Base-by-base conservation (phyloP, 2,113 vertebrate genomes). In the Helogale parvula region DNA sequence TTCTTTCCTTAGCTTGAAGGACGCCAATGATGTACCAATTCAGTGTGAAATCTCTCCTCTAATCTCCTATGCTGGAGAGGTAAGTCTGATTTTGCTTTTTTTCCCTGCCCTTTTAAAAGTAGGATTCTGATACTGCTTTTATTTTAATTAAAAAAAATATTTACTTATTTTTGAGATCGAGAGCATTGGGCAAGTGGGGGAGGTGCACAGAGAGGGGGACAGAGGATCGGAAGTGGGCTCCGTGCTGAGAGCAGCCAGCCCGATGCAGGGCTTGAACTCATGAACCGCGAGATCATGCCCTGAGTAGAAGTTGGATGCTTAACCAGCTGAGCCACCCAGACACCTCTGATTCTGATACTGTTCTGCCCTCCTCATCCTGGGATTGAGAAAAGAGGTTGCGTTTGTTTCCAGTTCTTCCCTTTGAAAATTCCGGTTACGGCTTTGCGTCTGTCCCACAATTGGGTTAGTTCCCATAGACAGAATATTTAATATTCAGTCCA, bases 1-100 rank as follows among this genome's bases (percentile, higher is more conserved):
- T 47, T 86, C 90, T 90, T 89, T 47, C 72, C 83, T 14, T 97
- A 99, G 99, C 95, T 97, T 99, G 98, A 99, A 99, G 98, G 99
- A 99, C 50, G 99, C 99, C 95, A 99, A 99, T 0, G 99, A 99
- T 96, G 98, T 99, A 93, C 99, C 99, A 33, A 99, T 99, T 98
- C 99, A 99, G 98, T 99, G 99, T 98, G 99, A 99, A 98, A 99
- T 99, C 98, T 99, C 99, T 52, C 99, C 99, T 9, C 99, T 99
- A 5, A 93, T 99, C 82, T 99, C 99, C 79, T 99, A 99, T 0
- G 99, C 99, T 77, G 99, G 99, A 98, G 99, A 99, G 98, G 99
- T 99, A 98, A 99, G 99, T 98, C 15, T 11, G 9, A 60, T 76
- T 50, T 72, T 72, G 9, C n/a, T 33, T 47, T 79, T 69, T 63